Evolutionary conservation across 2,113 vertebrate species (phyloP), one percentile per base, ranked within the genome.

Genomic region (Ancistrus triradiatus): DNA sequence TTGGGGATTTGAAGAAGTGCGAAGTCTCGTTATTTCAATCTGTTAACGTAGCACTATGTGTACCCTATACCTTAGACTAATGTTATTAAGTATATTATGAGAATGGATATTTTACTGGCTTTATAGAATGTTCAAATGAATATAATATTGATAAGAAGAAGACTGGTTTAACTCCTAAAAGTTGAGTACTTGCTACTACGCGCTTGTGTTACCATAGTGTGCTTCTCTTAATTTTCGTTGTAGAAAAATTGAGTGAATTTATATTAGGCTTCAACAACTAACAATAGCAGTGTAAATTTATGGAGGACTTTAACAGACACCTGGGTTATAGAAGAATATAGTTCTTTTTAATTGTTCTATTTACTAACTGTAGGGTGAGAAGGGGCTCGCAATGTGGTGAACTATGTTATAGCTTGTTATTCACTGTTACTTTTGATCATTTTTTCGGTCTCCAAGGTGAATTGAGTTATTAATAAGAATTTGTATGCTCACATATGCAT

Each of bases 401-500:
- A 94, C 91, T 95, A 91, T 94, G 92, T 97, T 93, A 93, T 92
- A 95, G 94, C 94, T 97, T 97, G 94, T 95, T 93, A 95, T 94
- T 98, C 93, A 96, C 92, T 84, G 91, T 94, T 95, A 96, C 92
- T 96, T 97, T 94, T 93, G 92, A 97, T 96, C 94, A 95, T 95
- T 95, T 98, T 94, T 95, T 95, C 90, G 90, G 94, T 97, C 94
- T 98, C 94, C 92, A 91, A 97, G 91, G 94, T 97, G 93, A 97
- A 97, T 95, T 84, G 91, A 95, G 92, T 98, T 95, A 97, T 92
- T 94, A 95, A 97, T 94, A 91, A 93, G 85, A 95, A 93, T 94
- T 92, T 93, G 93, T 97, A 94, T 93, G 89, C 92, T 95, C 94
- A 97, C 95, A 97, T 98, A 98, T 98, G 95, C 95, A 98, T 96